phyloP scores from a whole-genome alignment of 2,797 vertebrate genomes.

The Crocidura indochinensis region DNA sequence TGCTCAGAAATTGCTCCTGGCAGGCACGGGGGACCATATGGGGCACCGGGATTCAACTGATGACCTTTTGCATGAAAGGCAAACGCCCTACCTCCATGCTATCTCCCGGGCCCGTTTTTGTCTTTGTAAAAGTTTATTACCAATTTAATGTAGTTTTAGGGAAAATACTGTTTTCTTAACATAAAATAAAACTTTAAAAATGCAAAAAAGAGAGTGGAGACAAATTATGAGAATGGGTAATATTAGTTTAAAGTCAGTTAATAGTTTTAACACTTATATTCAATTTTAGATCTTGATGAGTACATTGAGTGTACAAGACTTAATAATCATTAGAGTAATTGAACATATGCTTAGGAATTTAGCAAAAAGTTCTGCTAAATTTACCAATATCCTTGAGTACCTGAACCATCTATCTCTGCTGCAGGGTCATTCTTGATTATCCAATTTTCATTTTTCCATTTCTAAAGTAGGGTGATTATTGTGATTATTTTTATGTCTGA shows the following conservation, averaged over 20 bases:
- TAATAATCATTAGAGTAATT: too few relatives aligned
- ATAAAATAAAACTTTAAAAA: constrained; percentile 70
- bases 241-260: not conserved
- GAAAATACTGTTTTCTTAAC: constrained; percentile 63
- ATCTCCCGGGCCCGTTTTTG: too few relatives aligned
- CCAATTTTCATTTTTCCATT: not conserved
- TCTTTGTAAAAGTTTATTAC: constrained; percentile 47
- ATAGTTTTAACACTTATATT: constrained; percentile 23
- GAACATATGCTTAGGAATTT: not conserved
- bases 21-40: too few relatives aligned
- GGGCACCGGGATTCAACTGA: too few relatives aligned
- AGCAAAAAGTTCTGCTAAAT: not conserved
- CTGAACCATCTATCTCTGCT: not conserved
- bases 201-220: not conserved
- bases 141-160: constrained; percentile 34
- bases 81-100: too few relatives aligned
- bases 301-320: too few relatives aligned
- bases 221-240: not conserved
- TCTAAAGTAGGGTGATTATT: not conserved
- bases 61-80: too few relatives aligned
- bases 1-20: too few relatives aligned
- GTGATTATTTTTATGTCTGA: not conserved
- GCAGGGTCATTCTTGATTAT: not conserved
- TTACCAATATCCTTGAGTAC: not conserved
- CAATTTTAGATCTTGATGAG: not conserved